Conservation (phyloP, 2,797 vertebrate species). For the Lithobates pipiens region DNA sequence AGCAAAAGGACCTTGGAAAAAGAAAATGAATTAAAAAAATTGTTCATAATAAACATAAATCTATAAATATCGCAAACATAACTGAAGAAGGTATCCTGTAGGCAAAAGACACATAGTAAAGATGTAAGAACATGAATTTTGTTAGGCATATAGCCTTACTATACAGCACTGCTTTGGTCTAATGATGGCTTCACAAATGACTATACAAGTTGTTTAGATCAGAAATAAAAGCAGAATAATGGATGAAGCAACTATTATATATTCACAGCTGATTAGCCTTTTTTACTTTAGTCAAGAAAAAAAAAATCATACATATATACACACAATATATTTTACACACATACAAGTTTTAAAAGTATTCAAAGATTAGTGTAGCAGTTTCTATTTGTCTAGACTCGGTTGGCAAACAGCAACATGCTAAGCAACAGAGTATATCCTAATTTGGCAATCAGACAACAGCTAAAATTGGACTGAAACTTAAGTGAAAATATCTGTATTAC, state of each 20-base stretch:
- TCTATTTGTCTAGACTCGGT: conserved; percentile 73
- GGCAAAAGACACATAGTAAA: not conserved
- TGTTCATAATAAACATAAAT: not conserved
- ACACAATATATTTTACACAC: conserved; percentile 54
- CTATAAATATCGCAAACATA: not conserved
- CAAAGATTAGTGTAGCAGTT: conserved; percentile 64
- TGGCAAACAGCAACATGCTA: conserved; percentile 97
- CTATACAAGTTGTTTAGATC: not conserved
- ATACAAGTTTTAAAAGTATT: conserved; percentile 5
- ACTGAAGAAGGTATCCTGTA: not conserved
- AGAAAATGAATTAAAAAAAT: not conserved
- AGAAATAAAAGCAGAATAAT: not conserved
- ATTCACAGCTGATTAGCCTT: not conserved
- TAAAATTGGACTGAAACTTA: conserved; percentile 72
- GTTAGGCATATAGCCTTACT: not conserved
- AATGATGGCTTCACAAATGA: not conserved
- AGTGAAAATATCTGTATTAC: conserved; percentile 41
- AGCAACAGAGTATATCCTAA: conserved; percentile 77
- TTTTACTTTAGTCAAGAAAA: conserved; percentile 27
- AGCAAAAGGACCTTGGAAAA: not conserved
- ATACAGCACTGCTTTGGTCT: not conserved
- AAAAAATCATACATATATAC: conserved; percentile 19
- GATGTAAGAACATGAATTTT: not conserved
- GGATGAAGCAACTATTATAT: not conserved
- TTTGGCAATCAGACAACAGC: conserved; percentile 77